Conservation (phyloP, 2,113 vertebrate genomes). For the Eudorcas thomsonii region DNA sequence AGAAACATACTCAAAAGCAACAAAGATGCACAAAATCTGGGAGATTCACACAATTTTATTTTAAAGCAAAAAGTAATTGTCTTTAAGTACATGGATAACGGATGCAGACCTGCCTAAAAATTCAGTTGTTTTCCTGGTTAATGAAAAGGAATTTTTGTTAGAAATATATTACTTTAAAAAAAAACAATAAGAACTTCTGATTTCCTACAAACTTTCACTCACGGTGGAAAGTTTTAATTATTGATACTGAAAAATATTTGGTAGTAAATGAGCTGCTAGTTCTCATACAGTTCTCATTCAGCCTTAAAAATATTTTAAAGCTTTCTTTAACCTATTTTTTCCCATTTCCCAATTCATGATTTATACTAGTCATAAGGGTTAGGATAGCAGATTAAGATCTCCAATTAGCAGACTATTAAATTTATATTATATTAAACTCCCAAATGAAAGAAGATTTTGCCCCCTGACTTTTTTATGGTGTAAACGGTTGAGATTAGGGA, state of each 20-base stretch:
- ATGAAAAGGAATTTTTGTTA: constrained; percentile 40
- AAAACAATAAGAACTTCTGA: neutral
- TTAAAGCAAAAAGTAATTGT: constrained; percentile 24
- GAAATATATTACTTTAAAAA: neutral
- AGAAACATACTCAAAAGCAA: neutral
- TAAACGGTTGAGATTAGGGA: neutral
- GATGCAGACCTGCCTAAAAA: neutral
- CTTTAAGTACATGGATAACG: neutral
- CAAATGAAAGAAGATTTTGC: neutral
- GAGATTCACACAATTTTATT: neutral
- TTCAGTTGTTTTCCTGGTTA: constrained; percentile 20
- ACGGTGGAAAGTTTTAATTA: neutral
- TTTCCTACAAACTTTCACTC: constrained; percentile 26
- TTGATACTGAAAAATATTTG: neutral
- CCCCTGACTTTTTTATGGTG: neutral
- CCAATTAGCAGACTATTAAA: neutral
- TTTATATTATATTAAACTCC: neutral
- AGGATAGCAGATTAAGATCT: neutral
- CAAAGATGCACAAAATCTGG: neutral
- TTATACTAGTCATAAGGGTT: neutral
- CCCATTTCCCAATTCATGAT: neutral
- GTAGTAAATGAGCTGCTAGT: neutral
- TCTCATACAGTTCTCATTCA: neutral
- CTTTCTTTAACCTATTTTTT: neutral
- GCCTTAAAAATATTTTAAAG: constrained; percentile 4